Conservation (phyloP, 1,140 invertebrate genomes). For the Nixonia krombeini region DNA sequence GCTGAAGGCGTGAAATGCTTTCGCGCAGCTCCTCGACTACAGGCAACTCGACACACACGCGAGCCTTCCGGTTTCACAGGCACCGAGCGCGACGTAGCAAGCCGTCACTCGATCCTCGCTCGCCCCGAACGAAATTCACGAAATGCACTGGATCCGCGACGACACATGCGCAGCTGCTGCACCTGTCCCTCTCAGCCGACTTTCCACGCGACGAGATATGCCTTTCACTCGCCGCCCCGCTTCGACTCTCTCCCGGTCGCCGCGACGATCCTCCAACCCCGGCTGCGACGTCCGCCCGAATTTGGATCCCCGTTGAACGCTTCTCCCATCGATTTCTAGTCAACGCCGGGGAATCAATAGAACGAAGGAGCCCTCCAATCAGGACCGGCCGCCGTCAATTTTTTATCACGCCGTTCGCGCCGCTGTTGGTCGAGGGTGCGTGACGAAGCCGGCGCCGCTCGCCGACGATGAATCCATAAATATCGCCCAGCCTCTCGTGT, state of each 20-base stretch:
- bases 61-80: slow-evolving; percentile 8
- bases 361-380: background rate
- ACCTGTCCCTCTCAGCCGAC: too few species aligned
- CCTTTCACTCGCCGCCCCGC: background rate
- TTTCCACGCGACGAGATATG: background rate
- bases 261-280: slow-evolving; percentile 7
- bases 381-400: too few species aligned
- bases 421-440: too few species aligned
- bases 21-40: background rate
- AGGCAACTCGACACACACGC: slow-evolving; percentile 4
- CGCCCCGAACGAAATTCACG: slow-evolving; percentile 8
- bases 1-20: too few species aligned
- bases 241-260: too few species aligned
- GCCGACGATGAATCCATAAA: background rate
- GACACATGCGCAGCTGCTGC: slow-evolving; percentile 11
- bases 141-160: slow-evolving; percentile 25
- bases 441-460: too few species aligned
- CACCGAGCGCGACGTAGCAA: slow-evolving; percentile 1
- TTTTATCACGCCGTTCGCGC: slow-evolving; percentile 24
- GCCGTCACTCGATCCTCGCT: slow-evolving; percentile 2
- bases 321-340: slow-evolving; percentile 1
- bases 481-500: too few species aligned
- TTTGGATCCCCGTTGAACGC: too few species aligned
- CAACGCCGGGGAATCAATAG: slow-evolving; percentile 1
- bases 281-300: slow-evolving; percentile 15